Conservation (phyloP, 2,888 invertebrate genomes). For the Antheraea assamensis region DNA sequence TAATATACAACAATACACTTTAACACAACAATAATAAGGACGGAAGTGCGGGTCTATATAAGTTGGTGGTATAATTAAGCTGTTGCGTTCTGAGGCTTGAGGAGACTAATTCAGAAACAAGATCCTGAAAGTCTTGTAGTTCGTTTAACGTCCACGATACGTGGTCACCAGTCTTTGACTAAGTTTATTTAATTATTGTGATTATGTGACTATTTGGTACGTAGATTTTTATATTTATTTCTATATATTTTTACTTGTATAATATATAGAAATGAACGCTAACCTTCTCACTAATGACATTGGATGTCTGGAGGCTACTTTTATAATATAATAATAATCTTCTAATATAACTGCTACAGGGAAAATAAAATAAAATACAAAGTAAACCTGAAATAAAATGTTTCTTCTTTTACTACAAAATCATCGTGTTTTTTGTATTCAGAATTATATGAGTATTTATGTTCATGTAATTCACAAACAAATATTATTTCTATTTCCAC, state of each 20-base stretch:
- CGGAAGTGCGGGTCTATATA: slow-evolving; percentile 29
- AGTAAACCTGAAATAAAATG: not conserved
- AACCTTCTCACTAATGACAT: not conserved
- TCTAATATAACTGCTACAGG: not conserved
- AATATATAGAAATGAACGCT: not conserved
- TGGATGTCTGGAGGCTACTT: not conserved
- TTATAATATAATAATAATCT: too few species aligned
- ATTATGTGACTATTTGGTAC: not conserved
- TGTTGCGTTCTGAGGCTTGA: slow-evolving; percentile 59
- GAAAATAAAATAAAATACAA: not conserved
- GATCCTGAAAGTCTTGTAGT: slow-evolving; percentile 42
- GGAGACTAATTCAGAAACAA: slow-evolving; percentile 55
- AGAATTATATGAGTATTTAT: too few species aligned
- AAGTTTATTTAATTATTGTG: not conserved
- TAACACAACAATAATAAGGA: not conserved
- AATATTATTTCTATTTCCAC: too few species aligned
- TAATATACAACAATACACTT: not conserved
- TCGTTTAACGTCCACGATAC: slow-evolving; percentile 30
- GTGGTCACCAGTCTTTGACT: slow-evolving; percentile 10
- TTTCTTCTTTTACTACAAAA: too few species aligned
- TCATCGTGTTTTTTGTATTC: too few species aligned
- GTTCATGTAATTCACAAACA: too few species aligned
- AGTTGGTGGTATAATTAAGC: slow-evolving; percentile 50
- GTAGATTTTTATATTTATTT: not conserved
- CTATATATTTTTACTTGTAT: not conserved